Conservation (phyloP, 2,113 vertebrate species). For the rat (Rattus norvegicus) region GRCr8 NC_086033.1:95063001-95063500, state of each 20-base stretch:
- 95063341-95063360: background rate
- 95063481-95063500: background rate
- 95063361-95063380: background rate
- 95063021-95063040: background rate
- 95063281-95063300: conserved; percentile 33
- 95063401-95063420: background rate
- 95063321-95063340: background rate
- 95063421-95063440: background rate
- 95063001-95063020: background rate
- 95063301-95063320: background rate
- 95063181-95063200: background rate
- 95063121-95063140: background rate
- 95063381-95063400: background rate
- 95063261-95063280: conserved; percentile 8
- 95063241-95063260: background rate
- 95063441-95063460: background rate
- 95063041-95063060: background rate
- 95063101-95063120: background rate
- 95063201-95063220: background rate
- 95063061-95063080: background rate
- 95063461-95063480: background rate
- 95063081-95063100: background rate
- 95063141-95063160: background rate
- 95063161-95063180: background rate
- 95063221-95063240: background rate